phyloP scores from a whole-genome alignment of 2,888 invertebrate genomes.

The Polyploca ridens region DNA sequence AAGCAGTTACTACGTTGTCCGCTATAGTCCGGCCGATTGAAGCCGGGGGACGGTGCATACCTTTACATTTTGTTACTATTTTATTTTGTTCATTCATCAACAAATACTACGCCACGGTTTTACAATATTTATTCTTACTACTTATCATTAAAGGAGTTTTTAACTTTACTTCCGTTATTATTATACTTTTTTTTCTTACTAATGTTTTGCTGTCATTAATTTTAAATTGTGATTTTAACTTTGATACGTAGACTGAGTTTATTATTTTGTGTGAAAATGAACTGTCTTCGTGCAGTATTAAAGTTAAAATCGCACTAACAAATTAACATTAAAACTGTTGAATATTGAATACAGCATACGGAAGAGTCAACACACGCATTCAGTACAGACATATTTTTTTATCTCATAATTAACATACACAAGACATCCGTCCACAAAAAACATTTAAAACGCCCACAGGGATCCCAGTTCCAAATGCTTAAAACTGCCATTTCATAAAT shows the following conservation, averaged over 20 bases:
- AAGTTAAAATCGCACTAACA: constrained; percentile 40
- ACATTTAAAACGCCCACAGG: constrained; percentile 39
- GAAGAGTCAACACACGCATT: constrained; percentile 34
- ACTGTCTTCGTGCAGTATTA: constrained; percentile 20
- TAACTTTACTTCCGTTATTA: constrained; percentile 48
- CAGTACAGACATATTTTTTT: constrained; percentile 36
- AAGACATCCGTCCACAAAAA: constrained; percentile 40
- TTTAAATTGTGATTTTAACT: constrained; percentile 36
- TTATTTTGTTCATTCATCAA: constrained; percentile 45
- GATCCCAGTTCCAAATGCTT: constrained; percentile 44
- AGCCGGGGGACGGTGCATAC: constrained; percentile 25
- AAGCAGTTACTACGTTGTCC: constrained; percentile 4
- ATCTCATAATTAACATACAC: constrained; percentile 28
- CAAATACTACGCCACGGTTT: constrained; percentile 53
- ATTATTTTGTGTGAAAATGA: background rate
- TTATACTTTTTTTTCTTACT: constrained; percentile 40
- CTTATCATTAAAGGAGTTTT: constrained; percentile 56
- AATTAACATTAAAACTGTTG: constrained; percentile 46
- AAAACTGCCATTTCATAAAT: constrained; percentile 40
- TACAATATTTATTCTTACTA: constrained; percentile 76
- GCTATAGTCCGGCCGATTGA: constrained; percentile 3
- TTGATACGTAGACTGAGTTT: constrained; percentile 19
- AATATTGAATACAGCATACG: constrained; percentile 63
- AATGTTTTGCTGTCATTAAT: constrained; percentile 44
- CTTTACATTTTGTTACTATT: constrained; percentile 30